Conservation (phyloP, 2,888 invertebrate species). For the Empis stercorea region DNA sequence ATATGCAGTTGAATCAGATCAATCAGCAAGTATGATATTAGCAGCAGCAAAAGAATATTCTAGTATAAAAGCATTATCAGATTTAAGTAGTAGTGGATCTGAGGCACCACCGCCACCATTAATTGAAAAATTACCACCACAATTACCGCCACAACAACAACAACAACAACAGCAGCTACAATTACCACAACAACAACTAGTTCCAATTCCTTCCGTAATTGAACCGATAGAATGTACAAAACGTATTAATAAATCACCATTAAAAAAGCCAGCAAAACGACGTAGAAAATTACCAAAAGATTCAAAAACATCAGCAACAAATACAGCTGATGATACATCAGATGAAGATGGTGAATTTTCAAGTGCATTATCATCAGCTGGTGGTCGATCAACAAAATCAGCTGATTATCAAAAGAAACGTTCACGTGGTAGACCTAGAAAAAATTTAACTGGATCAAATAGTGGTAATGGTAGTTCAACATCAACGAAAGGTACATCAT, state of each 20-base stretch:
- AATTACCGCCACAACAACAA: constrained; percentile 9
- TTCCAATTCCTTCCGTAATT: neutral
- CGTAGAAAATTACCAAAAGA: constrained; percentile 16
- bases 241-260: constrained; percentile 16
- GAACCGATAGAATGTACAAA: constrained; percentile 13
- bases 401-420: constrained; percentile 15
- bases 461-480: constrained; percentile 9
- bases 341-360: constrained; percentile 17
- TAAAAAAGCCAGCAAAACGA: constrained; percentile 9
- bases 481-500: constrained; percentile 22
- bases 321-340: constrained; percentile 27
- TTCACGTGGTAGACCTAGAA: constrained; percentile 28
- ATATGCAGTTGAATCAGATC: constrained; percentile 17
- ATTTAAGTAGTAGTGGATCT: constrained; percentile 22
- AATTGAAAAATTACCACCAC: neutral
- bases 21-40: constrained; percentile 14
- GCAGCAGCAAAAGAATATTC: constrained; percentile 12
- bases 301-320: constrained; percentile 16
- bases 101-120: constrained; percentile 14
- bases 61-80: constrained; percentile 16
- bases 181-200: constrained; percentile 8
- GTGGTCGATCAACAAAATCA: constrained; percentile 11
- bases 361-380: constrained; percentile 13
- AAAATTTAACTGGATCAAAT: constrained; percentile 19
- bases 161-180: constrained; percentile 6